Conservation (phyloP, 2,888 invertebrate species). For the Pristionchus fissidentatus region DNA sequence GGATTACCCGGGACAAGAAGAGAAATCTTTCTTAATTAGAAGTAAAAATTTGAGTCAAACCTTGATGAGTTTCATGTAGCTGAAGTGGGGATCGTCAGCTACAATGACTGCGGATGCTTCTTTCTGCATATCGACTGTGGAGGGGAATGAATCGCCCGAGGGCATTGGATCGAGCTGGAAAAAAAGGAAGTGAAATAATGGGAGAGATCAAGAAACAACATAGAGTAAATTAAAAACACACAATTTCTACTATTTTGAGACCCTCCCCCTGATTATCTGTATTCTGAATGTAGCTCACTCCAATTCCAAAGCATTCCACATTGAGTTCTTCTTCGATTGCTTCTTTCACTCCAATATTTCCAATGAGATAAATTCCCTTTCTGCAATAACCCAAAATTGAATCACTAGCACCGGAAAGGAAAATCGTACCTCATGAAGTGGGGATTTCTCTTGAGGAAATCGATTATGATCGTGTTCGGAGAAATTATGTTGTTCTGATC, state of each 20-base stretch:
- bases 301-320: slow-evolving; percentile 40
- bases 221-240: background rate
- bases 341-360: background rate
- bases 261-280: no score
- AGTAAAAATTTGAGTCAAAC: background rate
- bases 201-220: background rate
- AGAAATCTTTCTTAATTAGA: background rate
- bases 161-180: slow-evolving; percentile 32
- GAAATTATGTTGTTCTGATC: slow-evolving; percentile 27
- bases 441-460: slow-evolving; percentile 41
- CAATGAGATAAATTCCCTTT: slow-evolving; percentile 33
- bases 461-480: slow-evolving; percentile 28
- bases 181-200: background rate
- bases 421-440: slow-evolving; percentile 30
- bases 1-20: no score
- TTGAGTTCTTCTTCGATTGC: background rate
- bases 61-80: slow-evolving; percentile 89
- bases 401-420: background rate
- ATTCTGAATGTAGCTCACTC: background rate
- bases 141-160: background rate
- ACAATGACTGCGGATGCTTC: slow-evolving; percentile 90
- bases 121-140: slow-evolving; percentile 52
- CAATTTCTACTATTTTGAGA: background rate
- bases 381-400: background rate
- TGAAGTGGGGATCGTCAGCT: slow-evolving; percentile 91